phyloP scores from a whole-genome alignment of 2,797 vertebrate species.

The Luscinia luscinia region DNA sequence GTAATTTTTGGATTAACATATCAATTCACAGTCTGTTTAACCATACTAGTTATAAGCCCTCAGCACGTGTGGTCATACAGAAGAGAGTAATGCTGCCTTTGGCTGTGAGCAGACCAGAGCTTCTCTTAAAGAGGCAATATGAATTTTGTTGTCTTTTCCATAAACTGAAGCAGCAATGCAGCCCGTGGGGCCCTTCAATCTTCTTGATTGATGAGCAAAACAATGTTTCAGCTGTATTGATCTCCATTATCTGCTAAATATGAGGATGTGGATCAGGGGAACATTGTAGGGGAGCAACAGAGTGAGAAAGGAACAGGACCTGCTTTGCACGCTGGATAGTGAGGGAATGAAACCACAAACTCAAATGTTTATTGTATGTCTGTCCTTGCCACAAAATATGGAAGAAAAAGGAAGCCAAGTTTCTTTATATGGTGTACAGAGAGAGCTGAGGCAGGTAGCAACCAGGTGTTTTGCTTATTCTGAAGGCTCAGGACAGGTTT shows the following conservation, averaged over 20 bases:
- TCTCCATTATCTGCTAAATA: background rate
- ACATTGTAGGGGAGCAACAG: fast-evolving
- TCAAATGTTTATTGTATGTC: background rate
- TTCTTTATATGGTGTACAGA: fast-evolving
- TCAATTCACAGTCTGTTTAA: background rate
- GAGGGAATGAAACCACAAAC: background rate
- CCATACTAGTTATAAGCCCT: background rate
- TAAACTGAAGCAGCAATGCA: background rate
- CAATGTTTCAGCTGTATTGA: background rate
- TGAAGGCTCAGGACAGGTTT: background rate
- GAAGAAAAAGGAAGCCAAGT: background rate
- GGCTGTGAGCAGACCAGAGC: background rate
- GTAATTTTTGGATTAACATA: background rate
- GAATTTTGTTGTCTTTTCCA: background rate
- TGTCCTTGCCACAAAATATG: background rate
- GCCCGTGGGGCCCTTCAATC: background rate
- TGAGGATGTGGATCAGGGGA: background rate
- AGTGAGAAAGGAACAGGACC: background rate
- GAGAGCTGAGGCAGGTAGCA: background rate
- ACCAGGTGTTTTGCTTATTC: background rate
- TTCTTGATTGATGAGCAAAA: background rate
- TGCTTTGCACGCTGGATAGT: background rate
- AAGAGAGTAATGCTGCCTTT: background rate
- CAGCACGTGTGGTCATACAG: fast-evolving
- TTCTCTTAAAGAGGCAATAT: background rate